Base-by-base conservation (phyloP, 2,888 invertebrate genomes). In the Apamea monoglypha region DNA sequence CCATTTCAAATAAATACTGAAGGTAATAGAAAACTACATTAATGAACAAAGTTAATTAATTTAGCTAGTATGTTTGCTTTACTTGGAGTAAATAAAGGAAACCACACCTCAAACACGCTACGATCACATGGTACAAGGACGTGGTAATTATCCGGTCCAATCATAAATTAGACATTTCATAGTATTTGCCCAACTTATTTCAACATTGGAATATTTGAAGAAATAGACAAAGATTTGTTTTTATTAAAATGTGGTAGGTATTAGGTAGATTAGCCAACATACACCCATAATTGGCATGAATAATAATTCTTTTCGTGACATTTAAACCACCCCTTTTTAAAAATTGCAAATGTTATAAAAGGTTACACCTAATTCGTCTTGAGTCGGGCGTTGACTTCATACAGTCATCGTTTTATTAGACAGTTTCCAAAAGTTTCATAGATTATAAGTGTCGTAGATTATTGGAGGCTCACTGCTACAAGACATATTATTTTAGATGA, bases 111-210 rank as follows among this genome's bases (percentile, higher is more conserved):
- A 2, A n/a, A 32, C 29, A 53, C 66, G 14, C 36, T 32, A 80
- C 50, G 80, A 40, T 63, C 79, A 53, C 50, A 78, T 40, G 29
- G 36, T 25, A 63, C 14, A 40, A 79, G 79, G 79, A 63, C 21
- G 25, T 50, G 10, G n/a, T 77, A 50, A 76, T 50, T 76, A 63
- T 50, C 2, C 36, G 61, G 16, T 63, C 18, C 0, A 76, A 61
- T 18, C 12, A 78, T 63, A 25, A 79, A 40, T 76, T 29, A 29
- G 12, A 61, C 7, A 50, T 63, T 63, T 50, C 29, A 40, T 61
- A 29, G 32, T 77, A 78, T 53, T 44, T 56, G 4, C 44, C 14
- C 12, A 66, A 66, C 18, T n/a, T 32, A 47, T 47, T 80, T 36
- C 47, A 67, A 50, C 18, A 29, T 29, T 25, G 5, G 12, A 74